Conservation (phyloP, 2,888 invertebrate genomes). For the Andrena camellia region DNA sequence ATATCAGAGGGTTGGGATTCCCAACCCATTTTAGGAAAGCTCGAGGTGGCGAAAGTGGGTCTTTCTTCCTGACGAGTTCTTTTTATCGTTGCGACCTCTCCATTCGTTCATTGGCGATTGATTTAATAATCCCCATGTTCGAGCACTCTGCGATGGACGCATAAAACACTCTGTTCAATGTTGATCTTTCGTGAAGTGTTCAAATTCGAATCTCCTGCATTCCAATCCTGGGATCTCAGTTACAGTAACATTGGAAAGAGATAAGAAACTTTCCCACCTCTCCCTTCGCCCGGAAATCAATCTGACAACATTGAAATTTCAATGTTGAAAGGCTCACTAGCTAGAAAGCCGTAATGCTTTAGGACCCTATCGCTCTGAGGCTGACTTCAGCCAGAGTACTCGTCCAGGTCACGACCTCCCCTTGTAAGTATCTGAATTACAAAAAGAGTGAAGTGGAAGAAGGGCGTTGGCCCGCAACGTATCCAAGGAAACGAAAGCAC, state of each 20-base stretch:
- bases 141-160: background rate
- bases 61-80: background rate
- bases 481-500: background rate
- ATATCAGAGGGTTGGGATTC: background rate
- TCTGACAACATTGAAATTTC: too few species aligned
- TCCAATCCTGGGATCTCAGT: background rate
- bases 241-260: too few species aligned
- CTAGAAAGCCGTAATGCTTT: background rate
- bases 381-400: background rate
- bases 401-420: slow-evolving; percentile 1
- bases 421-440: background rate
- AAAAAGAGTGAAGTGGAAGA: background rate
- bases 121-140: background rate
- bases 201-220: background rate
- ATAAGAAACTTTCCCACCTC: too few species aligned
- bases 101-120: background rate
- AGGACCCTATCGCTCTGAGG: background rate
- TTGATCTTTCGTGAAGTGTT: background rate
- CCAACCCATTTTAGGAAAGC: background rate
- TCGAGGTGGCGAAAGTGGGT: background rate
- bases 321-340: background rate
- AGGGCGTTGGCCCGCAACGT: background rate
- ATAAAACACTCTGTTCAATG: background rate
- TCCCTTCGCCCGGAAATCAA: too few species aligned
- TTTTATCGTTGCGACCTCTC: background rate